phyloP scores from a whole-genome alignment of 30 jellyfish, hydroid and myxozoan genomes.

The Clytia hemisphaerica region DNA sequence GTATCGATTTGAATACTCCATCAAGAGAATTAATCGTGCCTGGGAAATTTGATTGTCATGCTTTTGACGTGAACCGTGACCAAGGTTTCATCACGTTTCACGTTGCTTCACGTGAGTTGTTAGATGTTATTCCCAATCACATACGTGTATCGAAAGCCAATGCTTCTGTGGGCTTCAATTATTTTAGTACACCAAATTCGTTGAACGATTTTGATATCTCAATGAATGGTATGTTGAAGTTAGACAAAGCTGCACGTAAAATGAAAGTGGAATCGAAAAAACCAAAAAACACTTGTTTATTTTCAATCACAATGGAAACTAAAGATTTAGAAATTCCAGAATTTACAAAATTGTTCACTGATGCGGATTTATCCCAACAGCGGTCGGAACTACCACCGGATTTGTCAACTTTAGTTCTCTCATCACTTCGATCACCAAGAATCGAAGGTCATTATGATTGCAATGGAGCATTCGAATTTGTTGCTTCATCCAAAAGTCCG shows the following conservation, averaged over 20 bases:
- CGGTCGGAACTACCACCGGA: slow-evolving; percentile 70
- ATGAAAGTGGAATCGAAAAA: slow-evolving; percentile 38
- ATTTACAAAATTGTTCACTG: slow-evolving; percentile 56
- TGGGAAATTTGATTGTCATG: slow-evolving; percentile 54
- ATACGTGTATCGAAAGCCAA: slow-evolving; percentile 51
- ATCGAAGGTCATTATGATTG: slow-evolving; percentile 49
- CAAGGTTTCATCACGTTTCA: slow-evolving; percentile 50
- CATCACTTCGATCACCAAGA: slow-evolving; percentile 39
- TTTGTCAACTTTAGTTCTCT: slow-evolving; percentile 44
- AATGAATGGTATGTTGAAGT: slow-evolving; percentile 45
- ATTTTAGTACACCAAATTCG: slow-evolving; percentile 27
- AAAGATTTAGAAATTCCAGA: slow-evolving; percentile 46
- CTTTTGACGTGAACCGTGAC: slow-evolving; percentile 54
- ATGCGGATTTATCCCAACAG: slow-evolving; percentile 35
- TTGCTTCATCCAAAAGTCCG: slow-evolving; percentile 61
- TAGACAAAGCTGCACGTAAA: slow-evolving; percentile 30
- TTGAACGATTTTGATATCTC: slow-evolving; percentile 39
- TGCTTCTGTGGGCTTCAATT: slow-evolving; percentile 31
- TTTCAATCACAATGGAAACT: slow-evolving; percentile 38
- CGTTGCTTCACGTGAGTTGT: slow-evolving; percentile 54
- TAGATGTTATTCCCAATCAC: slow-evolving; percentile 76
- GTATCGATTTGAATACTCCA: slow-evolving; percentile 30
- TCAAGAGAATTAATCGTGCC: slow-evolving; percentile 50
- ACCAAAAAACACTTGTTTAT: slow-evolving; percentile 34
- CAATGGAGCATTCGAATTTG: slow-evolving; percentile 69